Evolutionary conservation across 2,797 vertebrate species (phyloP).

Genomic region (Acipenser ruthenus): DNA sequence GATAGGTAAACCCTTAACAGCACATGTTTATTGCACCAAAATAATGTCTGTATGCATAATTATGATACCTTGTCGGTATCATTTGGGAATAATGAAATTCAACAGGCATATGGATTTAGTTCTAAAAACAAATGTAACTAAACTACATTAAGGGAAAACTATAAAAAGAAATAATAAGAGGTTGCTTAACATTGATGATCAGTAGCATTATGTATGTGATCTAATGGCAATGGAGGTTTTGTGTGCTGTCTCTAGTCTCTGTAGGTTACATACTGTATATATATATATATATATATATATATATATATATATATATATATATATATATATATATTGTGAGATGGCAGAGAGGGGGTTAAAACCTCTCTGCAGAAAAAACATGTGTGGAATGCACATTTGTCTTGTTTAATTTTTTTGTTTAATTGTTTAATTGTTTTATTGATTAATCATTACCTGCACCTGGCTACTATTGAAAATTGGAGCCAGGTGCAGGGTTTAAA

Average conservation of each 20-base stretch:
- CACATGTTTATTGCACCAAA: slow-evolving; percentile 99
- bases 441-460: too few species aligned
- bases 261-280: not conserved
- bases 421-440: too few species aligned
- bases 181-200: slow-evolving; percentile 79
- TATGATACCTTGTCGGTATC: slow-evolving; percentile 99
- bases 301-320: too few species aligned
- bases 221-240: slow-evolving; percentile 92
- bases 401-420: too few species aligned
- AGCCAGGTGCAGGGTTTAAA: too few species aligned
- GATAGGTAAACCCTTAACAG: slow-evolving; percentile 90
- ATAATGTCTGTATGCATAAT: slow-evolving; percentile 99
- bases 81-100: slow-evolving; percentile 98
- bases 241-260: slow-evolving; percentile 64
- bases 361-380: too few species aligned
- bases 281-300: too few species aligned
- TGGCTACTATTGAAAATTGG: too few species aligned
- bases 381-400: too few species aligned
- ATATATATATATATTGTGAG: too few species aligned
- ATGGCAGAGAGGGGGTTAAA: too few species aligned
- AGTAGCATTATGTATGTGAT: slow-evolving; percentile 89
- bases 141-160: slow-evolving; percentile 88
- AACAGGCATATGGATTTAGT: slow-evolving; percentile 99
- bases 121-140: slow-evolving; percentile 95
- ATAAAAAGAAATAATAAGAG: slow-evolving; percentile 91